Conservation (phyloP, 1,140 invertebrate genomes). For the Bactericera cockerelli region DNA sequence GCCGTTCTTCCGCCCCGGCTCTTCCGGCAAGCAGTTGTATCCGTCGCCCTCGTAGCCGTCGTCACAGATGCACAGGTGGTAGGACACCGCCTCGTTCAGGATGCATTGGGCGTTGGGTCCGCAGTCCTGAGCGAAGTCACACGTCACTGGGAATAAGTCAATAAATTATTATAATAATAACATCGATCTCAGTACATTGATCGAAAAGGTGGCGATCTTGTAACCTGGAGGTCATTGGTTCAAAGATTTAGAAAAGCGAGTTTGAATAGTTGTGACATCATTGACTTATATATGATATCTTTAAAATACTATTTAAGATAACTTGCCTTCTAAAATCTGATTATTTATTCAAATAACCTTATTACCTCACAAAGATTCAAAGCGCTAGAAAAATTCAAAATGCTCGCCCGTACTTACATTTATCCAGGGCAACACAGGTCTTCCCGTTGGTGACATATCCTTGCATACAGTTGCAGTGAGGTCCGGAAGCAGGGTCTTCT, state of each 20-base stretch:
- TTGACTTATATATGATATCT: too few species aligned
- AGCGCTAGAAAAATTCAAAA: too few species aligned
- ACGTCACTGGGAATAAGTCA: constrained; percentile 39
- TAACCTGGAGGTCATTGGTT: too few species aligned
- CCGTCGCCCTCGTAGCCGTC: constrained; percentile 42
- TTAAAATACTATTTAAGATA: too few species aligned
- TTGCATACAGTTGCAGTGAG: constrained; percentile 31
- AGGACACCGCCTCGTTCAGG: constrained; percentile 59
- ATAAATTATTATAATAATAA: too few species aligned
- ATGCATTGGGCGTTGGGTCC: constrained; percentile 57
- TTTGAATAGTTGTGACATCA: too few species aligned
- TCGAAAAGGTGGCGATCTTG: too few species aligned
- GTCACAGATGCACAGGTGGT: constrained; percentile 45
- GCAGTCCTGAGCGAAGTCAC: constrained; percentile 58
- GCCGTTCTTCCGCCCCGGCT: constrained; percentile 14
- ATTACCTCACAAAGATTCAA: too few species aligned
- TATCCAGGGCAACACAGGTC: not conserved
- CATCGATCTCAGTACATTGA: too few species aligned
- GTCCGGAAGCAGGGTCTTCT: constrained; percentile 28
- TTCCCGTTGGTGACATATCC: not conserved
- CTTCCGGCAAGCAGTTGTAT: constrained; percentile 25
- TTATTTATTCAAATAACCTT: too few species aligned
- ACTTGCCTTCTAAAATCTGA: too few species aligned
- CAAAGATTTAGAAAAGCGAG: too few species aligned
- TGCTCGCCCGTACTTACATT: not conserved